Percentiles rank a stretch among this genome's conserved stretches.
Conservation (phyloP, 2,888 invertebrate genomes). For the Heliconius erato region DNA sequence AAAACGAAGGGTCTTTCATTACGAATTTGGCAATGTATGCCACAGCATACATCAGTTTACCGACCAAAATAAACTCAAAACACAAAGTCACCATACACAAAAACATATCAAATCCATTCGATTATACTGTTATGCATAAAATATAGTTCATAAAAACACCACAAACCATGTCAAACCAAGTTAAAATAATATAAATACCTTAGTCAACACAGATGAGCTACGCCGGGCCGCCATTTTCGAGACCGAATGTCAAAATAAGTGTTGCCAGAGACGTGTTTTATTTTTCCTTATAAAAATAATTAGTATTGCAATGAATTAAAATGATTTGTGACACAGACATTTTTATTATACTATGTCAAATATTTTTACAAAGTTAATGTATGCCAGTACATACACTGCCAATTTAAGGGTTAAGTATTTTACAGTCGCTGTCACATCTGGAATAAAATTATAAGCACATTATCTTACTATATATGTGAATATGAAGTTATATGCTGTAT, state of each 20-base stretch:
- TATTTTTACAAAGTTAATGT: not conserved
- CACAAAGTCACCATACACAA: conserved; percentile 26
- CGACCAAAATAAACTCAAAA: conserved; percentile 29
- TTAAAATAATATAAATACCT: conserved; percentile 43
- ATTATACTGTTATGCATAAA: conserved; percentile 42
- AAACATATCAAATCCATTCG: conserved; percentile 41
- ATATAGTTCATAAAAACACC: conserved; percentile 39
- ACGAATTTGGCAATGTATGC: conserved; percentile 42
- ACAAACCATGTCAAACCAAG: conserved; percentile 35
- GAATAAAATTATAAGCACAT: too few relatives aligned
- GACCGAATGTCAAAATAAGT: conserved; percentile 34
- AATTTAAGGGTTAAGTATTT: too few relatives aligned
- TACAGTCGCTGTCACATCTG: too few relatives aligned
- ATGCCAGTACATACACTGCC: too few relatives aligned
- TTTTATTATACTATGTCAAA: conserved; percentile 22
- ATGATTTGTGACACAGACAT: conserved; percentile 14
- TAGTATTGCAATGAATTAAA: conserved; percentile 29
- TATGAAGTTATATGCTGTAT: too few relatives aligned
- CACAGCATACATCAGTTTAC: conserved; percentile 39
- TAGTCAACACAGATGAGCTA: conserved; percentile 37
- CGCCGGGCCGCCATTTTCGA: conserved; percentile 44
- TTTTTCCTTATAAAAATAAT: conserved; percentile 16
- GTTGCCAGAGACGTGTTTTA: conserved; percentile 32
- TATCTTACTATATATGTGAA: too few relatives aligned
- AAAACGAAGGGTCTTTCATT: conserved; percentile 29